Evolutionary conservation across 2,797 vertebrate species (phyloP).

Genomic region (Acanthurus leucopareius): DNA sequence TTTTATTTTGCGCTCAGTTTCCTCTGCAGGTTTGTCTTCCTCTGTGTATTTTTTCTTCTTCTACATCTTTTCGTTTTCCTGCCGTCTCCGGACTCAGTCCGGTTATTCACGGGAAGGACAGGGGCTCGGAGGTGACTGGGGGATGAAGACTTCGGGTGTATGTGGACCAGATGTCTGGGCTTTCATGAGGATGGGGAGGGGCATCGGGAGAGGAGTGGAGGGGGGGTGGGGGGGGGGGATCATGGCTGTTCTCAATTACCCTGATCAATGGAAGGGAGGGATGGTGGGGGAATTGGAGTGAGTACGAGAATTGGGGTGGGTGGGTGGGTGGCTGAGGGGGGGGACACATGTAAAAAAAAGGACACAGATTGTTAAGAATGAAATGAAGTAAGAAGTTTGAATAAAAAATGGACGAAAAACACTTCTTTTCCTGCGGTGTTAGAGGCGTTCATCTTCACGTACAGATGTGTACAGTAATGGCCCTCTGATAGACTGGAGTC

Average conservation of each 20-base stretch:
- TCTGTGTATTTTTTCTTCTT: neutral
- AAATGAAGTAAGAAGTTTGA: conserved; percentile 14
- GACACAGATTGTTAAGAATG: conserved; percentile 44
- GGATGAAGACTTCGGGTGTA: conserved; percentile 80
- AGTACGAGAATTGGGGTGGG: conserved; percentile 25
- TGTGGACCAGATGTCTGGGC: conserved; percentile 92
- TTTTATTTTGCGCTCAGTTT: neutral
- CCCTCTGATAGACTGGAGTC: conserved; percentile 6
- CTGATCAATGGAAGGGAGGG: conserved; percentile 79
- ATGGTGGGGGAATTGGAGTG: conserved; percentile 26
- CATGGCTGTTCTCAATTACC: conserved; percentile 93
- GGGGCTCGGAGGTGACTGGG: conserved; percentile 70
- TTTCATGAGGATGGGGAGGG: conserved; percentile 72
- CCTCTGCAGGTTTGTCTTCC: conserved; percentile 7
- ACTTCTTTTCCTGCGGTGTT: neutral
- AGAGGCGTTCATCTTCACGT: conserved; percentile 6
- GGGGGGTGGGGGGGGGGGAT: conserved; percentile 28
- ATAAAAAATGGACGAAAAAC: neutral
- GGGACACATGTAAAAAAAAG: conserved; percentile 36
- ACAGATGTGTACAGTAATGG: conserved; percentile 10
- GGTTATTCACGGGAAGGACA: conserved; percentile 71
- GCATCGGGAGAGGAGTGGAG: conserved; percentile 52
- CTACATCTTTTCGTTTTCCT: neutral
- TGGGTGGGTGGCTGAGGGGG: neutral
- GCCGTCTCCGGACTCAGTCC: conserved; percentile 71